Percentiles rank a stretch among this genome's conserved stretches.
Conservation (phyloP, 2,797 vertebrate genomes). For the Pseudochaenichthys georgianus region DNA sequence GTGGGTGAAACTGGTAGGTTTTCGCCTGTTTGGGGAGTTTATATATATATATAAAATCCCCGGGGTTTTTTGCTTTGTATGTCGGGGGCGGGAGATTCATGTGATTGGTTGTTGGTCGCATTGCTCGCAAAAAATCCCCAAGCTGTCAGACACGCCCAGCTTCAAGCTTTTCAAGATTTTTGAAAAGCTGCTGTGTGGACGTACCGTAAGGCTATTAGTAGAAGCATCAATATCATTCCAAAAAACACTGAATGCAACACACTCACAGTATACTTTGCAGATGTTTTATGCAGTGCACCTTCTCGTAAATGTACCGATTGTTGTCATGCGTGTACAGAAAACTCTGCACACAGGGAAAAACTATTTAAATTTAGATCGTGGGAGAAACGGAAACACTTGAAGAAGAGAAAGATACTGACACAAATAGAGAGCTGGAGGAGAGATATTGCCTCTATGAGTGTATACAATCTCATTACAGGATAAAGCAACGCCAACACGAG, state of each 20-base stretch:
- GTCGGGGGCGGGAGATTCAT: too few species aligned
- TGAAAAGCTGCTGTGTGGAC: too few species aligned
- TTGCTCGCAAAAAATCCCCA: too few species aligned
- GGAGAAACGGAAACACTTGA: neutral
- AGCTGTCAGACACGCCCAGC: too few species aligned
- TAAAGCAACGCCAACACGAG: too few species aligned
- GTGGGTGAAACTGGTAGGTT: too few species aligned
- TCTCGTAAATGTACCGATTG: too few species aligned
- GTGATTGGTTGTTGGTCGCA: too few species aligned
- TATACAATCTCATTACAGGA: slow-evolving; percentile 27
- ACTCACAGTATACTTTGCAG: neutral
- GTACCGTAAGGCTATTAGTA: neutral
- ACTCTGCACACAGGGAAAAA: neutral
- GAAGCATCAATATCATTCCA: neutral
- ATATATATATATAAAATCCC: too few species aligned
- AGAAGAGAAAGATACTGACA: neutral
- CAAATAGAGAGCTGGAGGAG: neutral
- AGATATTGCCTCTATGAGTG: slow-evolving; percentile 9
- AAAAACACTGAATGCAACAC: neutral
- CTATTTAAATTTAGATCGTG: neutral
- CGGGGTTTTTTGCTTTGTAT: too few species aligned
- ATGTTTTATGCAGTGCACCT: neutral
- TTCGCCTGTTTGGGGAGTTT: too few species aligned
- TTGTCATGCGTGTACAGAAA: neutral
- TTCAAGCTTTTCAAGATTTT: too few species aligned